Base-by-base conservation (phyloP, 2,888 invertebrate genomes). In the Galeopsomyia nigrocyanea region DNA sequence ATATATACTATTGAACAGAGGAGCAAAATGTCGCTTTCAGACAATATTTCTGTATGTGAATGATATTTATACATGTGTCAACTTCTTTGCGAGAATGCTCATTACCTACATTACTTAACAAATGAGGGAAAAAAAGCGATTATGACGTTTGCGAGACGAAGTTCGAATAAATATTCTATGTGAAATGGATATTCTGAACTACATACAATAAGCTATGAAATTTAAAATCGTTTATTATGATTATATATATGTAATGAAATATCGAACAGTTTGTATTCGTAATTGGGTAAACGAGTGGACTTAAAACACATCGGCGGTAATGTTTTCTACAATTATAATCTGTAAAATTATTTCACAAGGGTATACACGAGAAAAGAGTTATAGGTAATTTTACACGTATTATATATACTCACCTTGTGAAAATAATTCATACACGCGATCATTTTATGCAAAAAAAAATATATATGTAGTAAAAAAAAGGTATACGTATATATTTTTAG, bases 401-500 rank as follows among this genome's bases (percentile, higher is more conserved):
- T 26, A n/a, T 26, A 26, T 26, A 14, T 21, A 57, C 50, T 39
- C 39, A 56, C n/a, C 21, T 63, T 50, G 56, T 49, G 47, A 22
- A 65, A 58, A 55, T 50, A 26, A 61, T 61, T 56, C 26, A 22
- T 56, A 61, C 16, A 53, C 53, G 13, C 19, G 10, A 53, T 53
- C 17, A 53, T n/a, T 53, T n/a, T 49, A 39, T 26, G 61, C 46
- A 14, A 61, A 19, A 66, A 53, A 31, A 71, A 62, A 51, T 50
- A 58, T 26, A 50, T 9, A 47, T 46, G 26, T 26, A 39, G 17
- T 47, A 55, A 46, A 47, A 53, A n/a, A 19, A 65, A 61, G 57
- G 21, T 53, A 60, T 53, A 47, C 51, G 58, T 67, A 71, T 67
- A 53, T 14, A 71, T 71, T 71, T 67, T 71, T 71, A 62, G 65